These are phyloP conservation scores for Balearica regulorum DNA, from an alignment of 2,797 vertebrate species.

Conservation along the genomic window DNA sequence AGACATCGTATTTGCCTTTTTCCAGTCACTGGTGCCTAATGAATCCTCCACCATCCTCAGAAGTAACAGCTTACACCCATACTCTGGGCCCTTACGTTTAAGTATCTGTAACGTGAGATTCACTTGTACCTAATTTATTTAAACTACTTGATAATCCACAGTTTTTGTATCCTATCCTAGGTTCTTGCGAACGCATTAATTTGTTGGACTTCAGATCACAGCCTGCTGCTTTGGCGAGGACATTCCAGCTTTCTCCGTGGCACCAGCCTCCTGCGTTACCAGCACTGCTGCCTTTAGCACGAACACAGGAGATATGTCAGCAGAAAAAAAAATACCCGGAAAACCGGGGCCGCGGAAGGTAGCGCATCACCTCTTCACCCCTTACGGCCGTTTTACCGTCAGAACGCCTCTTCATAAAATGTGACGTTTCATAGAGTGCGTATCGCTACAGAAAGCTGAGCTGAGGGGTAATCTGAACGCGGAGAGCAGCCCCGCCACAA, in stretches of 20 bases:
- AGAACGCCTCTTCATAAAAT: background rate
- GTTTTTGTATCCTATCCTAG: background rate
- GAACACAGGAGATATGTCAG: background rate
- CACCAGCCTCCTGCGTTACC: background rate
- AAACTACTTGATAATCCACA: background rate
- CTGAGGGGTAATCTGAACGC: accelerated
- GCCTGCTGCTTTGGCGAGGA: background rate
- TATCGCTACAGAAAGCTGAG: background rate
- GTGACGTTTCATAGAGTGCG: accelerated
- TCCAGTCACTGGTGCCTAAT: background rate
- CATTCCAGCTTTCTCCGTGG: background rate
- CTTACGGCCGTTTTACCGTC: background rate
- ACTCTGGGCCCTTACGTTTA: too few relatives aligned
- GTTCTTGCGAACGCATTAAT: background rate
- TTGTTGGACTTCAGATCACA: too few relatives aligned
- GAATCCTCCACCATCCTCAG: background rate
- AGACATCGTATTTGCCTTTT: background rate
- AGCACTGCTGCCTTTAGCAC: accelerated
- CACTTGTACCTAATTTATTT: background rate
- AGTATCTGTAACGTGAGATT: background rate
- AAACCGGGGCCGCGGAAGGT: background rate
- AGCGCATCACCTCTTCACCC: background rate
- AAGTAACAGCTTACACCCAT: accelerated
- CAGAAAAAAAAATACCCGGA: too few relatives aligned
- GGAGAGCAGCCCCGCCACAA: background rate